Evolutionary conservation across 2,797 vertebrate genomes (phyloP), one percentile per base, ranked within the genome.

Genomic region (Crocodylus rhombifer): DNA sequence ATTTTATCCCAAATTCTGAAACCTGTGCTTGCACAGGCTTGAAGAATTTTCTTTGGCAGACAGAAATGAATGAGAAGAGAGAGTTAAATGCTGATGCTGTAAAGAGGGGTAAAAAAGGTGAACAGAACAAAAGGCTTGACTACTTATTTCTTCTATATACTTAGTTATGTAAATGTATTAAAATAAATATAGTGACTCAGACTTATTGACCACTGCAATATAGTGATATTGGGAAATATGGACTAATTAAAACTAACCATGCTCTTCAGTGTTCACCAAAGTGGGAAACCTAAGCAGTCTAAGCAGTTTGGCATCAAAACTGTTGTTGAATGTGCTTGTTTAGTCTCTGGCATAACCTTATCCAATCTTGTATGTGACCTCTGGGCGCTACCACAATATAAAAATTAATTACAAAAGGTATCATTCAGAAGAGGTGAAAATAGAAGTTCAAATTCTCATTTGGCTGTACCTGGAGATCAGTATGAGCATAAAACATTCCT

Each of bases 191-290:
- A 17, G 42, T 14, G 36, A 6, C 5, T 62, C 2, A 7, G 6
- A 1, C 6, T 16, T 5, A 5, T 65, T 1, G 0, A 57, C 51
- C 14, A 4, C 1, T 4, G 6, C 2, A 4, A 3, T 65, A 2
- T 10, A 4, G 4, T 51, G 3, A 26, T 17, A 56, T 74, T 3
- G 15, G 65, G 5, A 23, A 12, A 42, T 1, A 42, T 3, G 10
- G 1, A 5, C 13, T 20, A 5, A 1, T 2, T 0, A 10, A 4
- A 5, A 5, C 2, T 2, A 11, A 15, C 20, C 69, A 5, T 9
- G 1, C 11, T 1, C 18, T n/a, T 2, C 23, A 2, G 2, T 5
- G 4, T 3, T 0, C 5, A 2, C 14, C 20, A 1, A 1, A 0
- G 0, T 0, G 0, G 7, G 3, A 15, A 28, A 51, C 28, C 17